Evolutionary conservation across 2,113 vertebrate genomes (phyloP), one percentile per base, ranked within the genome.

Genomic region (Amblyopsis rosae): DNA sequence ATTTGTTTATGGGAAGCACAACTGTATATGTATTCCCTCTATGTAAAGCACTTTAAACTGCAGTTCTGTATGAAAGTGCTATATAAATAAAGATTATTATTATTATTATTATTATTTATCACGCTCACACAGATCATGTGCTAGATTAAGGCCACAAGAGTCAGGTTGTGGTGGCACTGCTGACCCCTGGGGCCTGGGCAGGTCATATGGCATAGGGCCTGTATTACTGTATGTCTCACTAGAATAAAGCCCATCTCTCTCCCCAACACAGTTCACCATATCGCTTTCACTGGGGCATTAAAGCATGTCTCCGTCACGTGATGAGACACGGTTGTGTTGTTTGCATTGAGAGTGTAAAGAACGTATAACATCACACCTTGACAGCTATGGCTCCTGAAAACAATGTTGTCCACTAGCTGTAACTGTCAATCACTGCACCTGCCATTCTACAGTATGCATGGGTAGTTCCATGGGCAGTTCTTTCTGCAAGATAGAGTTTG

Each of bases 261-360:
- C 12, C 49, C 41, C 60, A 19, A 73, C 64, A 69, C 69, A 70
- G 70, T 69, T 66, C 76, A 73, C 70, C 72, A 72, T 64, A 82
- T 82, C 70, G 77, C 84, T 86, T 88, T 84, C 87, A 90, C 77
- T 76, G 77, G 85, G 77, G 67, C 80, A 85, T 86, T 82, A 87
- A 87, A 46, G 58, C 80, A 73, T 88, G 67, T 79, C 72, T 69
- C 62, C 80, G 81, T 80, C 84, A 84, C 65, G 53, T 54, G 61
- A 72, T 13, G 73, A 73, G 78, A 79, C 67, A 83, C 75, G 62
- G 65, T 56, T 51, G 46, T 49, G 46, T 9, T 1, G 62, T 12
- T 63, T 65, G 35, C 69, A 35, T 41, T 51, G 58, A 69, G 33
- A 60, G 41, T 41, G 35, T 41, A 41, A 41, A 6, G 8, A 54